Evolutionary conservation across 2,888 invertebrate genomes (phyloP), one percentile per base, ranked within the genome.

Genomic region (Catocala nupta): DNA sequence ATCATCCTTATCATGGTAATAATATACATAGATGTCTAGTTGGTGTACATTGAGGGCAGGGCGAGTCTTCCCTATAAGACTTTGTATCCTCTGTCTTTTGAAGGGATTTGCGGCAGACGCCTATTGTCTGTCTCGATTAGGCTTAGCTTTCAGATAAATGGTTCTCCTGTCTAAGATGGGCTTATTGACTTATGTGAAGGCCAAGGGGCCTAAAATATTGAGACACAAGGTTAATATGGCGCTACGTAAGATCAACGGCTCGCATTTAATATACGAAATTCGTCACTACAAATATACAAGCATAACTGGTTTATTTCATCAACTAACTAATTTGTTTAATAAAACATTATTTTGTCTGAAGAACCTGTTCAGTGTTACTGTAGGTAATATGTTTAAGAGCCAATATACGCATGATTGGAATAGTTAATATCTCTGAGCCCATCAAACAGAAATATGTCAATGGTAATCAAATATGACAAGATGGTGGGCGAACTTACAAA

Each of bases 121-220:
- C 42, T 58, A 25, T 16, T 50, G 58, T 64, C 63, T 69, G 52
- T 56, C 59, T 52, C 61, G 61, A 70, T 72, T 61, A 72, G 66
- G 60, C 70, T 67, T 59, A 43, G 59, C 65, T 75, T 72, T 72
- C 39, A 25, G 33, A 75, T 72, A 75, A 62, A 72, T 72, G 60
- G 60, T 68, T 63, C 59, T 42, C 49, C 68, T 55, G 60, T 61
- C 71, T 68, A 60, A 51, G 43, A 66, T 65, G 63, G 60, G 71
- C 71, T 76, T 73, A 76, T 71, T 71, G 73, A 69, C 71, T 61
- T 63, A 54, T 16, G 43, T 61, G 59, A 70, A 70, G 65, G 68
- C 52, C 67, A 52, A 9, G 54, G 58, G 57, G 70, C 63, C 57
- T 48, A 55, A 70, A 47, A 63, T 25, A 53, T 11, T 61, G 49